These are phyloP conservation scores for Caenorhabditis afra DNA, from an alignment of 2,888 invertebrate species.

Conservation along the genomic window DNA sequence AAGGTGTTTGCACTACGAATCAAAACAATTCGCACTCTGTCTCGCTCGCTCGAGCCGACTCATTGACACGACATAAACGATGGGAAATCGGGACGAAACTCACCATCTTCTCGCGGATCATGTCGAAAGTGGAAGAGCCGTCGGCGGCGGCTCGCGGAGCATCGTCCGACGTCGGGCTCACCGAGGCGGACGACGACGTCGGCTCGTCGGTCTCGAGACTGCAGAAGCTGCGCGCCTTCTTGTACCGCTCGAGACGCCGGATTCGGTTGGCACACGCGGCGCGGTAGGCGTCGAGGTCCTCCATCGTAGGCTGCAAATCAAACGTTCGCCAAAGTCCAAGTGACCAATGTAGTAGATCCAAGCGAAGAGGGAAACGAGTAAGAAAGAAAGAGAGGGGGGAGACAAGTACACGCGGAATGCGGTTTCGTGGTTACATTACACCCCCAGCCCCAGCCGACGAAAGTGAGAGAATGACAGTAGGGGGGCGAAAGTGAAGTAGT, in stretches of 20 bases:
- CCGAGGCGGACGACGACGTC: constrained; percentile 25
- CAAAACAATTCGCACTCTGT: constrained; percentile 54
- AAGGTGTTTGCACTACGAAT: constrained; percentile 49
- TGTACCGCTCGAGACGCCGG: constrained; percentile 77
- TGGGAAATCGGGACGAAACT: constrained; percentile 36
- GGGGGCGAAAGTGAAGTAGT: constrained; percentile 48
- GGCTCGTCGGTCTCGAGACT: constrained; percentile 67
- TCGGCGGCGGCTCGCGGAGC: not conserved
- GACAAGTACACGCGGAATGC: constrained; percentile 37
- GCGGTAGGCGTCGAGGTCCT: constrained; percentile 72
- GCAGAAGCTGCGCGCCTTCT: constrained; percentile 78
- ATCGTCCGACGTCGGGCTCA: constrained; percentile 40
- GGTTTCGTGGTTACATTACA: constrained; percentile 58
- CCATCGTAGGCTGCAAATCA: constrained; percentile 48
- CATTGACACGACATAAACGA: constrained; percentile 43
- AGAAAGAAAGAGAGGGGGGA: too few species aligned
- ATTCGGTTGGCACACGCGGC: constrained; percentile 74
- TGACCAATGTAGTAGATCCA: not conserved
- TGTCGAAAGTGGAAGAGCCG: constrained; percentile 65
- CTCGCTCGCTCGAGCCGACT: not conserved
- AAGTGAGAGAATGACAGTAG: constrained; percentile 48
- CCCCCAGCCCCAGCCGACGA: too few species aligned
- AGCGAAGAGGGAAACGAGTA: not conserved
- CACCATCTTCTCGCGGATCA: constrained; percentile 74
- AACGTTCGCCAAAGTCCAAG: not conserved